phyloP scores from a whole-genome alignment of 2,797 vertebrate genomes.

The Percopsis omiscomaycus region DNA sequence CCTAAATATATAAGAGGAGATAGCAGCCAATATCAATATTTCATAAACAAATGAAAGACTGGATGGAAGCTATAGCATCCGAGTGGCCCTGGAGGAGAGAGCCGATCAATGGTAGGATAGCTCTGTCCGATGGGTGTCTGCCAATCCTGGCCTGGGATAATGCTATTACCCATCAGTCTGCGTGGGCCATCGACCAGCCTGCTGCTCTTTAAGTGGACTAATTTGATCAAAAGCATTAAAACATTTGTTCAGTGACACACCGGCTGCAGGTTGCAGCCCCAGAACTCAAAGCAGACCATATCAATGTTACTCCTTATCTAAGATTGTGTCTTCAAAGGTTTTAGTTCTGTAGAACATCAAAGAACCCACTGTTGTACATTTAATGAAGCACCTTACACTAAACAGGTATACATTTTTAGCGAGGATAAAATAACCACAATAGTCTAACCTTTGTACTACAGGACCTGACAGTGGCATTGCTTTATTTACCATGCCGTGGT shows the following conservation, averaged over 20 bases:
- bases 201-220: conserved; percentile 72
- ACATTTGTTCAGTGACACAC: conserved; percentile 81
- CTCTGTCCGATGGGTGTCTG: conserved; percentile 57
- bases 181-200: conserved; percentile 75
- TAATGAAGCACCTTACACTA: no score
- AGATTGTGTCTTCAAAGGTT: background rate
- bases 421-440: no score
- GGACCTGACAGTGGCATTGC: background rate
- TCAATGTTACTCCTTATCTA: background rate
- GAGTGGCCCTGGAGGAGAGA: conserved; percentile 53
- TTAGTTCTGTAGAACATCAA: no score
- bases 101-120: conserved; percentile 71
- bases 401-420: background rate
- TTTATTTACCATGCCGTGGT: background rate
- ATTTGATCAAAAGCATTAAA: conserved; percentile 81
- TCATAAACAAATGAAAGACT: conserved; percentile 76
- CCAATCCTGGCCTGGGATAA: conserved; percentile 71
- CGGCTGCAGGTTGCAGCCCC: conserved; percentile 54
- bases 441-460: background rate
- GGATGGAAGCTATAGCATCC: conserved; percentile 60
- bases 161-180: conserved; percentile 75
- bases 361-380: background rate
- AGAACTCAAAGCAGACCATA: conserved; percentile 21
- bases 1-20: conserved; percentile 49
- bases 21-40: conserved; percentile 82